Percentiles rank a stretch among this genome's conserved stretches.
These are phyloP conservation scores for Grus americana DNA, from an alignment of 2,113 vertebrate genomes.

Conservation along the genomic window DNA sequence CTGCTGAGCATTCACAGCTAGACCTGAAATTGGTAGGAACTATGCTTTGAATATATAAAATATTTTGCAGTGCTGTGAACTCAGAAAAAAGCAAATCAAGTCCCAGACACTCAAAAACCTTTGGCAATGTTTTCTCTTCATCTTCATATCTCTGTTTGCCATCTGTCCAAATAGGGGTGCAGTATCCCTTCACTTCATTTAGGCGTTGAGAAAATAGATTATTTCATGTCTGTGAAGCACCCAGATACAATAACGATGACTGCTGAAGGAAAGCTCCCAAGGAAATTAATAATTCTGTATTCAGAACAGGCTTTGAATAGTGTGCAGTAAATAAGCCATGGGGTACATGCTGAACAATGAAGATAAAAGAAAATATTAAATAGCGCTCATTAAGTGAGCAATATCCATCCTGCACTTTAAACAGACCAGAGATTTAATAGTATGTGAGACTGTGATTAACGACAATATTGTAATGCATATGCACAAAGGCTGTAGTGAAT, in stretches of 20 bases:
- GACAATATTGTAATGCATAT: not conserved
- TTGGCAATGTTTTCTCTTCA: not conserved
- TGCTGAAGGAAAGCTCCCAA: conserved; percentile 35
- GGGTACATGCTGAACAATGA: conserved; percentile 51
- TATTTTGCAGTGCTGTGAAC: not conserved
- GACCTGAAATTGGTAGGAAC: not conserved
- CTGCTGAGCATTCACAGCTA: not conserved
- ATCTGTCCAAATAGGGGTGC: not conserved
- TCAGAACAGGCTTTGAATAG: conserved; percentile 48
- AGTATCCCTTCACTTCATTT: not conserved
- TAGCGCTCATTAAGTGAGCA: conserved; percentile 28
- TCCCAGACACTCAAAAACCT: not conserved
- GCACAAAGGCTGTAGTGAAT: not conserved
- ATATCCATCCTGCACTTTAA: conserved; percentile 13
- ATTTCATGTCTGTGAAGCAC: conserved; percentile 13
- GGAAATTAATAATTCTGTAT: conserved; percentile 42
- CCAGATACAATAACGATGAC: conserved; percentile 17
- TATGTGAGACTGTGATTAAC: not conserved
- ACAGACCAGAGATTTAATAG: not conserved
- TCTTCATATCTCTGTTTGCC: not conserved
- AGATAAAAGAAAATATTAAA: conserved; percentile 56
- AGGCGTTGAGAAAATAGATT: not conserved
- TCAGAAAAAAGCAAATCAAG: not conserved
- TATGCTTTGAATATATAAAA: not conserved
- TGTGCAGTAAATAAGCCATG: conserved; percentile 44